Base-by-base conservation (phyloP, 2,797 vertebrate genomes). In the Clamator glandarius region DNA sequence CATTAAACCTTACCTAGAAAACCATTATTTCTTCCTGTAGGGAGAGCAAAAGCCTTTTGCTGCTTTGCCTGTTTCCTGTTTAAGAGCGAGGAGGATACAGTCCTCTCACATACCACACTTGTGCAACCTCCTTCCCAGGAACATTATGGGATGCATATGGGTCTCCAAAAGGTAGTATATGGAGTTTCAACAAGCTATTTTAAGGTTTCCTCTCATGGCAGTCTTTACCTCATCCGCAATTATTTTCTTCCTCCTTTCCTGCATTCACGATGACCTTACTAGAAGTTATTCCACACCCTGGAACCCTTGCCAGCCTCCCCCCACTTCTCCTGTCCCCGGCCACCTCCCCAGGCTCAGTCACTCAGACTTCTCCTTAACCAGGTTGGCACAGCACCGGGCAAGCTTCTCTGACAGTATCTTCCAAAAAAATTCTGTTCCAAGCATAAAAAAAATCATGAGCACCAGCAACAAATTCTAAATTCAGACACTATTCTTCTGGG, bases 1-100 rank as follows among this genome's bases (percentile, higher is more conserved):
- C 85, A 84, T 36, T 93, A 36, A 90, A 55, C 76, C 42, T 77
- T 72, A 78, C 93, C 96, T 89, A 82, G 66, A 72, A 87, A 87
- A 74, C 62, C 89, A 75, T 91, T 86, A 86, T 78, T 89, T 78
- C 90, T 91, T 93, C 81, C 91, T 86, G 23, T 44, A 75, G 36
- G 42, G 64, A 61, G 57, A 63, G 61, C 48, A 86, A 67, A 87
- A 69, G 67, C 55, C 61, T 84, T 90, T 86, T 46, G 66, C 59
- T 79, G 15, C 79, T 72, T 57, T 39, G 66, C 66, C 72, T 73
- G 36, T 76, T 78, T 83, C 83, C 91, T 68, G 0, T 55, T 17
- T 17, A n/a, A 81, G n/a, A 33, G 18, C 21, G 57, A 78, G 63
- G 33, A 85, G 50, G 70, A 81, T 18, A 1, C 48, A 77, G 36